Evolutionary conservation across 2,888 invertebrate species (phyloP).

Genomic region (Drosophila ochracea): DNA sequence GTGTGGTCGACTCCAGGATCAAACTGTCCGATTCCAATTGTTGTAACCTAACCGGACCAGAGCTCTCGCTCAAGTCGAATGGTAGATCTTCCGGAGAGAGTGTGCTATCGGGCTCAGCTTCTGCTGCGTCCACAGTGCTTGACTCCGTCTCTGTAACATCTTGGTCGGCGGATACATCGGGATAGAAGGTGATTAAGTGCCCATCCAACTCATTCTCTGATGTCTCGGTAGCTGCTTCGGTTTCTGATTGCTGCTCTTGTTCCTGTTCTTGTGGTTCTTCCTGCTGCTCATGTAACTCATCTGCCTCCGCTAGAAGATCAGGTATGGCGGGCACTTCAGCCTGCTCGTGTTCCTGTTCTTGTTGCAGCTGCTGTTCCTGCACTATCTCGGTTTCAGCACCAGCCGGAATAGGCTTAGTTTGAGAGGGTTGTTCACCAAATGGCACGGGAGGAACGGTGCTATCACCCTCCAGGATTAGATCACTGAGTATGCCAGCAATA

Average conservation of each 20-base stretch:
- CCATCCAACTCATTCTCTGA: conserved; percentile 33
- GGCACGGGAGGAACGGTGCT: conserved; percentile 74
- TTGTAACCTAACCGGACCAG: conserved; percentile 55
- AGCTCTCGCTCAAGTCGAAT: conserved; percentile 75
- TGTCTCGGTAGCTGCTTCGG: conserved; percentile 32
- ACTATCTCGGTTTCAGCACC: conserved; percentile 18
- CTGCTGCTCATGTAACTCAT: conserved; percentile 41
- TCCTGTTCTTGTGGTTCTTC: conserved; percentile 21
- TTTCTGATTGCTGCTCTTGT: conserved; percentile 27
- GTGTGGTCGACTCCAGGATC: conserved; percentile 80
- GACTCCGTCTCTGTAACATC: conserved; percentile 26
- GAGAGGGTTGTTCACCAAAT: conserved; percentile 53
- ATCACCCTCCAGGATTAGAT: conserved; percentile 79
- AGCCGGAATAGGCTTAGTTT: conserved; percentile 46
- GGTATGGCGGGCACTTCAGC: conserved; percentile 30
- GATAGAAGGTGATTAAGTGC: conserved; percentile 69
- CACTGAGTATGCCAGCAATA: conserved; percentile 81
- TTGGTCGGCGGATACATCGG: conserved; percentile 54
- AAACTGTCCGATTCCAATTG: conserved; percentile 83
- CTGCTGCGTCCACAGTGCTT: conserved; percentile 14
- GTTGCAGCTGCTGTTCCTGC: conserved; percentile 17
- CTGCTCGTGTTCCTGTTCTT: conserved; percentile 28
- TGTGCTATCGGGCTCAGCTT: conserved; percentile 59
- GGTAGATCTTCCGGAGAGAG: conserved; percentile 80
- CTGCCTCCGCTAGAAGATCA: conserved; percentile 67